A percentile compares a stretch with the other conserved stretches of the same genome.
Conservation (phyloP, 2,888 invertebrate species). For the Camptogramma bilineatum region DNA sequence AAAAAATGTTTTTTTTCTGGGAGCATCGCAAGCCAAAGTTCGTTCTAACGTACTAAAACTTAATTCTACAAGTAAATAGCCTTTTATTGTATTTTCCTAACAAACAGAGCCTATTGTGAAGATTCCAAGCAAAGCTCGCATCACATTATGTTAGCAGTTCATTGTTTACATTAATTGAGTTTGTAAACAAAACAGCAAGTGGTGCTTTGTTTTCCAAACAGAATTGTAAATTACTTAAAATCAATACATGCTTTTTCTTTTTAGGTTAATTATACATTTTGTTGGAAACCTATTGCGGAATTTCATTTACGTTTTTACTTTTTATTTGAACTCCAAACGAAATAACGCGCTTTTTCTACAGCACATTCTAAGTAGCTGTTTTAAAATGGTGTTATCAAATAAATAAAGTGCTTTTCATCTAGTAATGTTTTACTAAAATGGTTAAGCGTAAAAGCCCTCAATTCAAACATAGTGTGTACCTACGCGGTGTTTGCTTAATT, state of each 20-base stretch:
- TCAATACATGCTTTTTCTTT: not conserved
- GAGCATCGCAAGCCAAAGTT: too few relatives aligned
- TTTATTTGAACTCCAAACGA: not conserved
- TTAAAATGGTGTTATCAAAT: not conserved
- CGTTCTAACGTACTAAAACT: not conserved
- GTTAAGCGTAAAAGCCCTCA: slow-evolving; percentile 23
- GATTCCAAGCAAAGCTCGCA: slow-evolving; percentile 19
- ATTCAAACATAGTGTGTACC: slow-evolving; percentile 19
- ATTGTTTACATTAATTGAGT: slow-evolving; percentile 29
- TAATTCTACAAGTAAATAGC: not conserved
- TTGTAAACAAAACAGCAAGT: slow-evolving; percentile 24
- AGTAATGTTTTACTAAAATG: slow-evolving; percentile 8
- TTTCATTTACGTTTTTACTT: too few relatives aligned
- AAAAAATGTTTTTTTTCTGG: too few relatives aligned
- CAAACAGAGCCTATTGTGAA: slow-evolving; percentile 13
- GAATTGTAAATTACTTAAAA: slow-evolving; percentile 22
- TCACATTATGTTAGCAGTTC: slow-evolving; percentile 19
- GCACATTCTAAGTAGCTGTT: not conserved
- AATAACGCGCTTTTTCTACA: not conserved
- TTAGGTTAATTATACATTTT: too few relatives aligned
- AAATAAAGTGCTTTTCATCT: slow-evolving; percentile 8
- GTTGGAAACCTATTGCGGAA: too few relatives aligned
- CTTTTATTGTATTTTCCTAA: slow-evolving; percentile 1
- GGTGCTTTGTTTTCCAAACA: slow-evolving; percentile 21
- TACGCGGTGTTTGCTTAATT: slow-evolving; percentile 18